These are phyloP conservation scores for Thamnaconus septentrionalis DNA, from an alignment of 2,113 vertebrate species.

Conservation along the genomic window DNA sequence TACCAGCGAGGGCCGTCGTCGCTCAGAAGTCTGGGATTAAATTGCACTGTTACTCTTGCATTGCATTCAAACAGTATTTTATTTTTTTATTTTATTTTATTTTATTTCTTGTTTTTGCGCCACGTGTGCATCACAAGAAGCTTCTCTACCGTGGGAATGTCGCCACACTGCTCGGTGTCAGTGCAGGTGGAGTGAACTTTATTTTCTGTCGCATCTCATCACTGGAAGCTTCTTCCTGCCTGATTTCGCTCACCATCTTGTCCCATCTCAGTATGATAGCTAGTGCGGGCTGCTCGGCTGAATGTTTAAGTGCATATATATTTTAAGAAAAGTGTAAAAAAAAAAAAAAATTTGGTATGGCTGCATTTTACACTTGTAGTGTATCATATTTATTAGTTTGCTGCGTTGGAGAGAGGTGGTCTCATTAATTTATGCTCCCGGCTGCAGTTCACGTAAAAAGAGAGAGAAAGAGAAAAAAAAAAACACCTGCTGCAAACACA, in stretches of 20 bases:
- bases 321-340: background rate
- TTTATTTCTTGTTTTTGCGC: slow-evolving; percentile 29
- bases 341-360: slow-evolving; percentile 27
- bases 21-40: slow-evolving; percentile 27
- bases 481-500: slow-evolving; percentile 20
- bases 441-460: slow-evolving; percentile 28
- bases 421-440: slow-evolving; percentile 45
- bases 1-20: slow-evolving; percentile 40
- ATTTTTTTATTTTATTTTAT: no score
- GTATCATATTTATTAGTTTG: slow-evolving; percentile 69
- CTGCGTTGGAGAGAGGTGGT: slow-evolving; percentile 11
- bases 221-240: slow-evolving; percentile 26
- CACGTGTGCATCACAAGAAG: slow-evolving; percentile 10
- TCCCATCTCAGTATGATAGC: slow-evolving; percentile 29
- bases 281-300: slow-evolving; percentile 33
- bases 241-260: slow-evolving; percentile 20
- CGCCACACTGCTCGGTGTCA: background rate
- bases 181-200: background rate
- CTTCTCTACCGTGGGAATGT: background rate
- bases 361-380: slow-evolving; percentile 58
- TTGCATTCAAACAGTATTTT: slow-evolving; percentile 28
- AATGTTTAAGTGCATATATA: slow-evolving; percentile 31
- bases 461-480: background rate
- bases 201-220: slow-evolving; percentile 22
- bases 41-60: slow-evolving; percentile 52